phyloP scores from a whole-genome alignment of 2,113 vertebrate genomes.

The Corydoras sp. region DNA sequence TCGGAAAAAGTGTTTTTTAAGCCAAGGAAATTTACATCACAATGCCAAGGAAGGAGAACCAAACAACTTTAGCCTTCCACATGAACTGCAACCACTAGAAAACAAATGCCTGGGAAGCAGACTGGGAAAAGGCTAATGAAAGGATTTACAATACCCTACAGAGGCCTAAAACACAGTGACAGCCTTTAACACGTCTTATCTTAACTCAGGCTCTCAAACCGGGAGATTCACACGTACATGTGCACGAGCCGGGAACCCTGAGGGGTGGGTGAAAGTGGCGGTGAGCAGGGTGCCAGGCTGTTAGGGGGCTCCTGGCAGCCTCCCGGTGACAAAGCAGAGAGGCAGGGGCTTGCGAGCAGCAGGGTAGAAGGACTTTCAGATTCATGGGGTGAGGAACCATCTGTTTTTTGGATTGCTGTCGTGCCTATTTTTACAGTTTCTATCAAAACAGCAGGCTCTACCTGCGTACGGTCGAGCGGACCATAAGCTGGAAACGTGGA shows the following conservation, averaged over 20 bases:
- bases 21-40: slow-evolving; percentile 16
- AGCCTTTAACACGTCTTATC: slow-evolving; percentile 37
- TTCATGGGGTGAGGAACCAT: slow-evolving; percentile 35
- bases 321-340: slow-evolving; percentile 12
- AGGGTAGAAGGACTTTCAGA: slow-evolving; percentile 12
- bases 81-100: slow-evolving; percentile 28
- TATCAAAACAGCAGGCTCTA: slow-evolving; percentile 27
- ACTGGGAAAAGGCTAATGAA: slow-evolving; percentile 22
- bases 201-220: slow-evolving; percentile 34
- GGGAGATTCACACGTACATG: slow-evolving; percentile 44
- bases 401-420: slow-evolving; percentile 38
- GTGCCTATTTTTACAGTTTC: slow-evolving; percentile 3
- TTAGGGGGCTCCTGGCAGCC: slow-evolving; percentile 27
- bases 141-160: slow-evolving; percentile 44
- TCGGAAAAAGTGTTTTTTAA: background rate
- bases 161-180: slow-evolving; percentile 34
- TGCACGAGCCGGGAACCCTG: slow-evolving; percentile 11
- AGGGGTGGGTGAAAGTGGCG: slow-evolving; percentile 13
- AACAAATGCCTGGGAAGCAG: slow-evolving; percentile 30
- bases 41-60: background rate
- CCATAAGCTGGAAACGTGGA: slow-evolving; percentile 5
- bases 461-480: slow-evolving; percentile 18
- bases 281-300: slow-evolving; percentile 13
- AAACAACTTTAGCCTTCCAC: slow-evolving; percentile 35
- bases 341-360: background rate